Percentiles rank a stretch among this genome's conserved stretches.
Evolutionary conservation across 2,888 invertebrate species (phyloP).

Genomic region (Cataglyphis albicans): DNA sequence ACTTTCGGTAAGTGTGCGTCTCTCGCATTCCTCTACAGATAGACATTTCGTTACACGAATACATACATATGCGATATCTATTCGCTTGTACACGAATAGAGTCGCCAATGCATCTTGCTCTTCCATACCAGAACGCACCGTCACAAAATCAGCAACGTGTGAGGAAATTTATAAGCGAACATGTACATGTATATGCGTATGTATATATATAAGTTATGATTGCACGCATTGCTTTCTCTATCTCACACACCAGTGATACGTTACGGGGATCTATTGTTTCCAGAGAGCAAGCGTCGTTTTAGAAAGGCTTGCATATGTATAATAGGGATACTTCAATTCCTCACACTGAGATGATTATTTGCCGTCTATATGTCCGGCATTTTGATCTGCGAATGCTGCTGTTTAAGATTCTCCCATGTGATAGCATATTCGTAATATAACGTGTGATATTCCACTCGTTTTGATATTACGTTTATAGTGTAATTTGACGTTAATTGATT

Average conservation of each 20-base stretch:
- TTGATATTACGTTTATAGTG: constrained; percentile 47
- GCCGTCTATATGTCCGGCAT: constrained; percentile 78
- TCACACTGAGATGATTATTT: constrained; percentile 75
- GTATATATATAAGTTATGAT: constrained; percentile 14
- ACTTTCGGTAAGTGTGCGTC: constrained; percentile 4
- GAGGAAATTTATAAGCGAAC: constrained; percentile 42
- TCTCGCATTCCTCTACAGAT: constrained; percentile 19
- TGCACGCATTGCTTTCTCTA: constrained; percentile 44
- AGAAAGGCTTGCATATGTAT: constrained; percentile 75
- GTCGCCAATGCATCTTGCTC: background rate
- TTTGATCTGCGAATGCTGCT: constrained; percentile 70
- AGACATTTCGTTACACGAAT: constrained; percentile 21
- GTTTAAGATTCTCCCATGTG: constrained; percentile 49
- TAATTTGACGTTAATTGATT: constrained; percentile 65
- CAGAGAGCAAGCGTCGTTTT: constrained; percentile 69
- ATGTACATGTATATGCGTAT: background rate
- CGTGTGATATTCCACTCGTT: background rate
- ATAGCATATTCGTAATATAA: background rate
- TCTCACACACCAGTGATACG: background rate
- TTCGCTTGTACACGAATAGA: background rate
- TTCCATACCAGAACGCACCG: background rate
- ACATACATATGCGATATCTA: background rate
- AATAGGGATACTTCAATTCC: constrained; percentile 77
- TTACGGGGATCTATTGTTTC: constrained; percentile 62
- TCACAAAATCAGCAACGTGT: constrained; percentile 27